Conservation (phyloP, 2,888 invertebrate genomes). For the Panzeria rudis region DNA sequence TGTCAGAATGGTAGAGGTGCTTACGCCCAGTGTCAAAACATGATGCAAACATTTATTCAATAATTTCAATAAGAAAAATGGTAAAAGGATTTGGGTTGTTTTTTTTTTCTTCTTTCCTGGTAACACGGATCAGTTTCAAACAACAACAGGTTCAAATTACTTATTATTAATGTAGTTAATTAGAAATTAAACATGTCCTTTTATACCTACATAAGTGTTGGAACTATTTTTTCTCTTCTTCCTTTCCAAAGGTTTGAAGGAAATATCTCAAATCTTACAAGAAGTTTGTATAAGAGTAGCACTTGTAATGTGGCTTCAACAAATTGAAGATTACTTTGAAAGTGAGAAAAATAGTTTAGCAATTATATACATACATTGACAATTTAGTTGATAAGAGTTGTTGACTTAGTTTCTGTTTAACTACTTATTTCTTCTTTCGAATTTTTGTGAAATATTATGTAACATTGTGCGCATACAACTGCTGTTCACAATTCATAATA, state of each 20-base stretch:
- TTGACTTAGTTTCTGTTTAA: constrained; percentile 40
- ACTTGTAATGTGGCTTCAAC: constrained; percentile 64
- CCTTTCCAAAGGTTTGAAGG: background rate
- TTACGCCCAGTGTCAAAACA: constrained; percentile 73
- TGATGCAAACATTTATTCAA: constrained; percentile 57
- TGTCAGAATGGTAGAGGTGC: constrained; percentile 64
- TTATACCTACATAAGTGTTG: constrained; percentile 59
- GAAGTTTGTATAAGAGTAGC: constrained; percentile 24
- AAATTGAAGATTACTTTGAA: constrained; percentile 26
- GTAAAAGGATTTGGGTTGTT: constrained; percentile 36
- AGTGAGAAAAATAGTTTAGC: constrained; percentile 53
- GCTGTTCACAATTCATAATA: constrained; percentile 32
- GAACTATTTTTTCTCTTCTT: background rate
- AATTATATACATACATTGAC: constrained; percentile 21
- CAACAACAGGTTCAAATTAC: constrained; percentile 54
- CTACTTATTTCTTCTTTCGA: constrained; percentile 33
- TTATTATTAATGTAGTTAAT: constrained; percentile 60
- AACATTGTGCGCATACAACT: constrained; percentile 26
- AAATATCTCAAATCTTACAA: constrained; percentile 30
- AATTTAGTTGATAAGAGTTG: constrained; percentile 46
- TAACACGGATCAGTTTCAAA: constrained; percentile 45
- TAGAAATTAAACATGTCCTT: constrained; percentile 69
- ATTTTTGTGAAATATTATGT: constrained; percentile 32
- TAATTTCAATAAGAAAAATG: constrained; percentile 40
- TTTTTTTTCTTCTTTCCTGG: constrained; percentile 28